Base-by-base conservation (phyloP, 1,140 invertebrate species). In the Lutraria rhynchaena region DNA sequence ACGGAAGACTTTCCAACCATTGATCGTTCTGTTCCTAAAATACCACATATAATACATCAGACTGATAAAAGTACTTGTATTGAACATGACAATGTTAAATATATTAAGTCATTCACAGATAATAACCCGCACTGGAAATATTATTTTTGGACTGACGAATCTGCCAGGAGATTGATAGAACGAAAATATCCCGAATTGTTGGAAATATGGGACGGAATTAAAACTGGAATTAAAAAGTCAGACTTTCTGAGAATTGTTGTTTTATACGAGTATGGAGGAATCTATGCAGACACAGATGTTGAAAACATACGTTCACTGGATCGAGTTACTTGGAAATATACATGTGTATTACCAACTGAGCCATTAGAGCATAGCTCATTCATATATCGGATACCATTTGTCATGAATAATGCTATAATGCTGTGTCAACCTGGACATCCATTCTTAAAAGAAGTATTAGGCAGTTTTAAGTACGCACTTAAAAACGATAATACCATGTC, bases 231-330 rank as follows among this genome's bases (percentile, higher is more conserved):
- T 35, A 51, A 11, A 33, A 44, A 35, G 29, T 31, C 22, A 22
- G 46, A 89, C 74, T 84, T 85, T 5, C n/a, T 88, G 7, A 77
- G 88, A 55, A 89, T 89, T 75, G 81, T 89, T 65, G 69, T 90
- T 33, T 60, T 90, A 29, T 83, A 88, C 73, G 86, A 86, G 44
- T 87, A 84, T 65, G 89, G 88, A 3, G 89, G 89, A 17, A 69
- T 90, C 1, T 90, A 89, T 77, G 86, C 83, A 4, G 89, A 90
- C 51, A 35, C 89, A 44, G 88, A 90, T 57, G 82, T 89, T 67
- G 86, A 89, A 53, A 86, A 83, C 57, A 58, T 89, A 13, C 70
- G 71, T 11, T 77, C 88, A 0, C 22, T 90, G 0, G 81, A 86
- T 29, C 83, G 82, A 13, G 37, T 87, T 2, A 65, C 74, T 0